phyloP scores from a whole-genome alignment of 2,113 vertebrate species.

The Callionymus lyra region DNA sequence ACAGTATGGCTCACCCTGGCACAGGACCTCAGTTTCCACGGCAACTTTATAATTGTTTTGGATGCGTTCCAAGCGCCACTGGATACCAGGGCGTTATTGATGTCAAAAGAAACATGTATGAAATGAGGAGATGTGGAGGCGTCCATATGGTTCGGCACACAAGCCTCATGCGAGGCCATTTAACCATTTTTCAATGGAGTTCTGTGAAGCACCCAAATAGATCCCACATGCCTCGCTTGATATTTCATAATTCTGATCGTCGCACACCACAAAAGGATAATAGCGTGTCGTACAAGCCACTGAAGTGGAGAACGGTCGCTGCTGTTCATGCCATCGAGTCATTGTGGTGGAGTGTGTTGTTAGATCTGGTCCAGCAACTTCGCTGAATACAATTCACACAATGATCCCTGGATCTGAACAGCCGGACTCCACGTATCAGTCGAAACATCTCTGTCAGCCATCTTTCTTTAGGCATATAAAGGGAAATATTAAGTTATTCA shows the following conservation, averaged over 20 bases:
- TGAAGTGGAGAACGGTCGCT: slow-evolving; percentile 48
- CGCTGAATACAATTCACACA: slow-evolving; percentile 40
- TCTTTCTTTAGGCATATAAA: slow-evolving; percentile 8
- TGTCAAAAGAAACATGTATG: slow-evolving; percentile 87
- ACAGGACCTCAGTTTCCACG: slow-evolving; percentile 83
- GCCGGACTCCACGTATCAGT: too few species aligned
- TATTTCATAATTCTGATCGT: slow-evolving; percentile 58
- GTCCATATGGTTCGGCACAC: slow-evolving; percentile 68
- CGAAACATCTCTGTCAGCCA: background rate
- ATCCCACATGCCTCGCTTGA: slow-evolving; percentile 54
- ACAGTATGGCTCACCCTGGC: slow-evolving; percentile 82
- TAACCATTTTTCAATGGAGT: slow-evolving; percentile 52
- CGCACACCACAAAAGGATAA: slow-evolving; percentile 51
- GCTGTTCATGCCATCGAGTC: slow-evolving; percentile 51
- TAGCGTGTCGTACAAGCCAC: slow-evolving; percentile 35
- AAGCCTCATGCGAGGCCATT: slow-evolving; percentile 61
- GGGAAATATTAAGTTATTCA: too few species aligned
- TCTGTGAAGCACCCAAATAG: slow-evolving; percentile 57
- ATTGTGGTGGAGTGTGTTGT: slow-evolving; percentile 50
- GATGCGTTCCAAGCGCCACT: slow-evolving; percentile 80
- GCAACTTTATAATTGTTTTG: slow-evolving; percentile 98
- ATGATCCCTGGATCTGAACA: too few species aligned
- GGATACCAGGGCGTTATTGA: slow-evolving; percentile 82
- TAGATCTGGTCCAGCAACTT: slow-evolving; percentile 31
- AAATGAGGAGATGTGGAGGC: slow-evolving; percentile 69